Conservation (phyloP, 2,113 vertebrate species). For the human region GRCh38 chr4:6968001-6968500, state of each 20-base stretch:
- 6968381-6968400: not conserved
- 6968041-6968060: accelerated
- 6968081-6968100: accelerated
- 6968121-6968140: not conserved
- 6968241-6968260: not conserved
- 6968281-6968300: accelerated
- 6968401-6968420: not conserved
- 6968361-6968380: not conserved
- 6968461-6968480: not conserved
- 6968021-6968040: not conserved
- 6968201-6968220: not conserved
- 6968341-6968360: too few species aligned
- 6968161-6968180: not conserved
- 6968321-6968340: not conserved
- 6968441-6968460: not conserved
- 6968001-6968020: accelerated
- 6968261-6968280: not conserved
- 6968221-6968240: not conserved
- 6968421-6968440: not conserved
- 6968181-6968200: not conserved
- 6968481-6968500: not conserved
- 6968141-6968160: accelerated
- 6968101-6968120: not conserved
- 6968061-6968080: not conserved
- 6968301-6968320: too few species aligned